Conservation (phyloP, 2,888 invertebrate species). For the Amiota communis region DNA sequence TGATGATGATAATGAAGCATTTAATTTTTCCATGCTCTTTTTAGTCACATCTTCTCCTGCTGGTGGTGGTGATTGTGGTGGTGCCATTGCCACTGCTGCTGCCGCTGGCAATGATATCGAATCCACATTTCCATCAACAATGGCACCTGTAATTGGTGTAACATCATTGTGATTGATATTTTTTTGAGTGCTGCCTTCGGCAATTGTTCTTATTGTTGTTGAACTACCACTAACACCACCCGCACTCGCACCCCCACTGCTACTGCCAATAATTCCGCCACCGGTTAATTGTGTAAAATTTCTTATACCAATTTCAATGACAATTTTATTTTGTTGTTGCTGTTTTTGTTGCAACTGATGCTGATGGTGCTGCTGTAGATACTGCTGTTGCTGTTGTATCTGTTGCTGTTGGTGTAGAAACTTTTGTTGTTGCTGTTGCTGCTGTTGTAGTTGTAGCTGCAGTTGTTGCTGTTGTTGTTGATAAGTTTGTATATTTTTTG, state of each 20-base stretch:
- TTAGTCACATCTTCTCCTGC: neutral
- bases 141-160: conserved; percentile 53
- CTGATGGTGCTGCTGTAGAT: conserved; percentile 30
- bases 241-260: conserved; percentile 18
- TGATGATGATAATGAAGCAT: conserved; percentile 13
- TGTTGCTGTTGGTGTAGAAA: conserved; percentile 22
- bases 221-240: neutral
- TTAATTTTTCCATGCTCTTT: neutral
- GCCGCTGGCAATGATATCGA: conserved; percentile 68
- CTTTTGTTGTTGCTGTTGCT: conserved; percentile 23
- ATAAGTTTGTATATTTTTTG: conserved; percentile 67
- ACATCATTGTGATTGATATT: neutral
- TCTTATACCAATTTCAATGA: conserved; percentile 69
- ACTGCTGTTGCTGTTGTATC: neutral
- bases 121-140: conserved; percentile 68
- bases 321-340: conserved; percentile 64
- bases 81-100: conserved; percentile 39
- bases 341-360: conserved; percentile 26
- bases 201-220: conserved; percentile 46
- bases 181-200: conserved; percentile 48
- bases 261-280: conserved; percentile 22
- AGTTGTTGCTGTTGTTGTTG: conserved; percentile 16
- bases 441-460: conserved; percentile 23
- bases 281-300: conserved; percentile 50
- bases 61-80: neutral